Conservation (phyloP, 30 jellyfish, hydroid and myxozoan species). For the Nemopilema nomurai region DNA sequence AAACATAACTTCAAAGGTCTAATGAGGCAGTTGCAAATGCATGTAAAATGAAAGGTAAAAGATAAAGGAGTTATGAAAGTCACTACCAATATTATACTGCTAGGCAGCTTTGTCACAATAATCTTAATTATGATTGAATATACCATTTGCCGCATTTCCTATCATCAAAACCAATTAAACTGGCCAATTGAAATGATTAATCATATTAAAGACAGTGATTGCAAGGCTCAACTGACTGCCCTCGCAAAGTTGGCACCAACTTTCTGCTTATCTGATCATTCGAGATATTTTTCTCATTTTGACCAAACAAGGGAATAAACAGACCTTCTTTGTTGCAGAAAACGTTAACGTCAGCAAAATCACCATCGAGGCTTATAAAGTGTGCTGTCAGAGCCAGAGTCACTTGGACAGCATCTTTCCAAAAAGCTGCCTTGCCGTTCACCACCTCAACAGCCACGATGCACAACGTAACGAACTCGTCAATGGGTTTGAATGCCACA, state of each 20-base stretch:
- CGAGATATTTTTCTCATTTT: neutral
- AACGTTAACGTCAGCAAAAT: neutral
- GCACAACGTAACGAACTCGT: slow-evolving; percentile 1
- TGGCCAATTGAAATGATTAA: neutral
- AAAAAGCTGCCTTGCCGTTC: neutral
- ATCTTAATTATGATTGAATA: neutral
- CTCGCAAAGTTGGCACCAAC: neutral
- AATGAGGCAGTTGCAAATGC: neutral
- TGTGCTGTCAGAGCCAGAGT: neutral
- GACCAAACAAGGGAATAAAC: neutral
- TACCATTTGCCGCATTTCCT: neutral
- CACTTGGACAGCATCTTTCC: neutral
- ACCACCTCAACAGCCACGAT: neutral
- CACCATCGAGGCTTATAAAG: neutral
- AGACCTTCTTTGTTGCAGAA: neutral
- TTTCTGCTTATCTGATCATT: neutral
- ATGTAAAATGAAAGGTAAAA: too few species aligned
- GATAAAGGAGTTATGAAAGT: neutral
- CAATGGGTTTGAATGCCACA: neutral
- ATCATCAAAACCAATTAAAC: neutral
- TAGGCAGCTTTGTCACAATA: neutral
- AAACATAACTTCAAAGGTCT: neutral
- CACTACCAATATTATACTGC: neutral
- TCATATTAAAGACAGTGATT: neutral
- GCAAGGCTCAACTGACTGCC: neutral